Evolutionary conservation across 2,888 invertebrate genomes (phyloP), one percentile per base, ranked within the genome.

Genomic region (Lypha dubia): DNA sequence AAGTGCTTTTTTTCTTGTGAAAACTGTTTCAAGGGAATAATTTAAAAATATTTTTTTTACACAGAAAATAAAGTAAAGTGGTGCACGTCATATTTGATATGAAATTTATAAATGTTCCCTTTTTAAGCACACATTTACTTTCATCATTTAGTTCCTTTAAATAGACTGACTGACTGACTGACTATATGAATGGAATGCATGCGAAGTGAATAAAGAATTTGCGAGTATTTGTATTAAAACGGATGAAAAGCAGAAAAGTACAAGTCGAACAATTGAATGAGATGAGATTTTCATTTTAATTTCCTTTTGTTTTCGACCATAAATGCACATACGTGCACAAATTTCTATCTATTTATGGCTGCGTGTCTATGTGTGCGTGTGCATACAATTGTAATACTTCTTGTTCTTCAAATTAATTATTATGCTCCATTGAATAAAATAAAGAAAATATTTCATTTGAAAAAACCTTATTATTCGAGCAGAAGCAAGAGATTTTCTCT

Each of bases 381-480:
- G 49, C 8, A 24, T 3, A 70, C 1, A 38, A n/a, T n/a, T n/a
- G 28, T 56, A 70, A 46, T 67, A 51, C 58, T 38, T 62, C 22
- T 38, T 46, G 9, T 62, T 24, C 44, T 62, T 68, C 20, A 41
- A 68, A 22, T 68, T 68, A 38, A 62, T 68, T 81, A 67, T 67
- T 62, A 22, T 38, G 41, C 62, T 32, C 60, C 11, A 44, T 75
- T 62, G 35, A 75, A 44, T 38, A 38, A 44, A 11, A 67, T 44
- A 15, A 53, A 56, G 62, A 41, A 74, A 79, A 79, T 74, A 41
- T 70, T 70, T 73, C 46, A 46, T 51, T 56, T 35, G n/a, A 53
- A 77, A 73, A 77, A n/a, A 74, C 24, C 74, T 68, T 49, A 56
- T 79, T 79, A 74, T 46, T n/a, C n/a, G n/a, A n/a, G n/a, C n/a